phyloP scores from a whole-genome alignment of 1,140 invertebrate species.

The Drosophila tani region DNA sequence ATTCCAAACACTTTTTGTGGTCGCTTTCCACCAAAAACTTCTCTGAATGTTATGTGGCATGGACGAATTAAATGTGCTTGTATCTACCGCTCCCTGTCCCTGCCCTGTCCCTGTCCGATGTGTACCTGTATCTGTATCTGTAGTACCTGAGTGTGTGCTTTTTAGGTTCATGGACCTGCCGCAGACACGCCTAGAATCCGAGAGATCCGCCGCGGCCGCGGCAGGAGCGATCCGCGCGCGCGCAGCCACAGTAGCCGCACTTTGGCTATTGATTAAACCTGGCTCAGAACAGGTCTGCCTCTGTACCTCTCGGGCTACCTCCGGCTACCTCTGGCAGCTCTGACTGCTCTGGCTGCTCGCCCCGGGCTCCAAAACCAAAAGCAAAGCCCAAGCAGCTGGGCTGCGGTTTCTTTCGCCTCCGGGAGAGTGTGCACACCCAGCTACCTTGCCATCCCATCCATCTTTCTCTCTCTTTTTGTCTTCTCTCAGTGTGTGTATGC shows the following conservation, averaged over 20 bases:
- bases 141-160: conserved; percentile 26
- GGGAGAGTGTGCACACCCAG: conserved; percentile 44
- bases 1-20: conserved; percentile 64
- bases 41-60: conserved; percentile 46
- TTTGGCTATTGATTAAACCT: conserved; percentile 77
- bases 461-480: conserved; percentile 17
- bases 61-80: conserved; percentile 52
- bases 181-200: conserved; percentile 79
- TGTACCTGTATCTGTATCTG: conserved; percentile 36
- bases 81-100: conserved; percentile 3
- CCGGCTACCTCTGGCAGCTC: not conserved
- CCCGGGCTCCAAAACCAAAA: conserved; percentile 21
- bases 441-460: conserved; percentile 12
- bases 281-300: conserved; percentile 77
- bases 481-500: conserved; percentile 59
- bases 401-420: conserved; percentile 36
- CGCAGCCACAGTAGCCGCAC: conserved; percentile 51
- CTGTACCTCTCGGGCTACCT: conserved; percentile 7
- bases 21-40: conserved; percentile 47
- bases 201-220: conserved; percentile 60
- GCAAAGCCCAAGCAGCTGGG: conserved; percentile 20
- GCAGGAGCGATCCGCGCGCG: conserved; percentile 28
- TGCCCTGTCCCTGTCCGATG: not conserved
- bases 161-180: conserved; percentile 79
- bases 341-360: not conserved